Evolutionary conservation across 2,888 invertebrate species (phyloP), one percentile per base, ranked within the genome.

Genomic region (Cephus sareptanus): DNA sequence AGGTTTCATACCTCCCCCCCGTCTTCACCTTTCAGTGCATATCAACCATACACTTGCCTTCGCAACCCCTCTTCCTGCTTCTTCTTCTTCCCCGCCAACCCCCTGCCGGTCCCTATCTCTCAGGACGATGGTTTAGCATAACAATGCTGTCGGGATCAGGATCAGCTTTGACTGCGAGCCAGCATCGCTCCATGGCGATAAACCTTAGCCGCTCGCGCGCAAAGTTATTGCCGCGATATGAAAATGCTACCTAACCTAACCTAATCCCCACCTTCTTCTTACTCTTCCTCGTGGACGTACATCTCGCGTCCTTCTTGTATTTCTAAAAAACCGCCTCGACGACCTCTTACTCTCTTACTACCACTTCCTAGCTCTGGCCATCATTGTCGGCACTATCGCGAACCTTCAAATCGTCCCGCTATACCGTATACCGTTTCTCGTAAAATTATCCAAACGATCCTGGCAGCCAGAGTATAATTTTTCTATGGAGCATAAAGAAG

Each of bases 41-140:
- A 40, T 40, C 40, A 40, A 15, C 40, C 40, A 15, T 40, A 40
- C 15, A 40, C 40, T 40, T 40, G 15, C 40, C 30, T n/a, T 33
- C 30, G 70, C 70, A 9, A n/a, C 30, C 70, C 31, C 70, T 70
- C 70, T 37, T 37, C 73, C 37, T 74, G 23, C 74, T 68, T 77
- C 69, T 71, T 75, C 68, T 74, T 4, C 76, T 80, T 76, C 34
- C 37, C 70, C 78, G 73, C 35, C 69, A 76, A 76, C 40, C 68
- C 70, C 71, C 69, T 35, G 68, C 69, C 75, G 73, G 70, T 75
- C 79, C 79, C 79, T 76, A 77, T 73, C 78, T 74, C 69, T 40
- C 33, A 68, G 37, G 69, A 68, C n/a, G 78, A 79, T 68, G 82
- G 79, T 83, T 84, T 84, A 83, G 82, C 84, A 83, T 84, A 84